Base-by-base conservation (phyloP, 2,888 invertebrate genomes). In the Malthinus seriepunctatus region DNA sequence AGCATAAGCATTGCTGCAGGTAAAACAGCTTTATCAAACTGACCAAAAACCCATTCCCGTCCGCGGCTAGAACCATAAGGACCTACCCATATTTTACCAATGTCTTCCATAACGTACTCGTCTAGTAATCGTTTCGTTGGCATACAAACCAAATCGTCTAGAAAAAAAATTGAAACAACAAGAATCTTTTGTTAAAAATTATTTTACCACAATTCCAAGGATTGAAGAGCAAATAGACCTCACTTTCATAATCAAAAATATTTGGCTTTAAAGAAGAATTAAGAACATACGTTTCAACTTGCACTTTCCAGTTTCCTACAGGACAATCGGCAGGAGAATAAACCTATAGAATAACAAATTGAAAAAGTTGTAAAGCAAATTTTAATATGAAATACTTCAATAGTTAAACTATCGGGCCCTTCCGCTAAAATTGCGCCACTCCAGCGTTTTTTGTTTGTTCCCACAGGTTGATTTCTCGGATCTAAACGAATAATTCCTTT, bases 71-170 rank as follows among this genome's bases (percentile, higher is more conserved):
- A 85, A 56, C 86, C 87, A 68, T 86, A 84, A 0, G 90, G 87
- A 0, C 93, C 93, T 10, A 91, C 86, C 89, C 91, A 94, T 35
- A 94, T 88, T 75, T 93, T 90, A 44, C 93, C 93, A n/a, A 88
- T 86, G 72, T 93, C 93, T 61, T 87, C 90, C 60, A 90, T 72
- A 8, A 93, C 83, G 72, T 91, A 93, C 71, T 93, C 93, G 55
- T 90, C 87, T 1, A 91, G 81, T 1, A 86, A 78, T 2, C 80
- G 79, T 56, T 84, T 82, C 50, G 90, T 87, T 47, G 87, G 86
- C 88, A 93, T 85, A 75, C 83, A 90, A 8, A 90, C 90, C 61
- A 85, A 80, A 74, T 93, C 93, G 72, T 88, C 92, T 91, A 71
- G 2, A 67, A 69, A 56, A 37, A 39, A 64, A 65, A 66, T 49